Conservation (phyloP, 2,113 vertebrate species). For the Clinocottus analis region DNA sequence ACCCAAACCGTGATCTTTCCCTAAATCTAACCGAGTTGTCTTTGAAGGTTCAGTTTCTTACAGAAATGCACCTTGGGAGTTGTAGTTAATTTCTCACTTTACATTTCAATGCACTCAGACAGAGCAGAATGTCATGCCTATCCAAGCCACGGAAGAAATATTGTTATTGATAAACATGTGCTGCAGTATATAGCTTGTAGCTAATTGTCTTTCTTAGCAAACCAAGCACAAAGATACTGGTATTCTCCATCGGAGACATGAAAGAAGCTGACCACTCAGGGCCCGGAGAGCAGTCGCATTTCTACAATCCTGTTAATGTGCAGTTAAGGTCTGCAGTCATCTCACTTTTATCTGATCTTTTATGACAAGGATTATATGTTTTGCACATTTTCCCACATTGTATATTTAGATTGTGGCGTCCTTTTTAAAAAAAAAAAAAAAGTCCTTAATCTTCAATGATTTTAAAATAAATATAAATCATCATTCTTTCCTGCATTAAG, state of each 20-base stretch:
- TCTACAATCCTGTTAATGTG: background rate
- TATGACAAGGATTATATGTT: background rate
- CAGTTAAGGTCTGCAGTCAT: background rate
- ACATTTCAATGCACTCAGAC: background rate
- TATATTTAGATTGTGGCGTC: background rate
- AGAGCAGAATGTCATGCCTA: background rate
- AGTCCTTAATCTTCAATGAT: background rate
- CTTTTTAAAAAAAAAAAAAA: no score
- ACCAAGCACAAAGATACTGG: background rate
- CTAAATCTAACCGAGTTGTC: background rate
- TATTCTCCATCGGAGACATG: background rate
- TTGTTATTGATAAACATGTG: background rate
- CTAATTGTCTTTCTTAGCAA: background rate
- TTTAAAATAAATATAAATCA: background rate
- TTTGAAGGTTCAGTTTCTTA: background rate
- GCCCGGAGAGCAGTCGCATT: background rate
- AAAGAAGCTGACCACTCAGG: background rate
- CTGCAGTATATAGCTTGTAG: background rate
- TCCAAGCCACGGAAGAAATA: background rate
- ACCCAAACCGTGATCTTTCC: background rate
- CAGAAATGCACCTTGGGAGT: background rate
- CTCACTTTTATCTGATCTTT: background rate
- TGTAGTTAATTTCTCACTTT: background rate
- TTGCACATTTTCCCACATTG: background rate
- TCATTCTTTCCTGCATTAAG: background rate